Conservation (phyloP, 2,113 vertebrate genomes). For the Thunnus thynnus region DNA sequence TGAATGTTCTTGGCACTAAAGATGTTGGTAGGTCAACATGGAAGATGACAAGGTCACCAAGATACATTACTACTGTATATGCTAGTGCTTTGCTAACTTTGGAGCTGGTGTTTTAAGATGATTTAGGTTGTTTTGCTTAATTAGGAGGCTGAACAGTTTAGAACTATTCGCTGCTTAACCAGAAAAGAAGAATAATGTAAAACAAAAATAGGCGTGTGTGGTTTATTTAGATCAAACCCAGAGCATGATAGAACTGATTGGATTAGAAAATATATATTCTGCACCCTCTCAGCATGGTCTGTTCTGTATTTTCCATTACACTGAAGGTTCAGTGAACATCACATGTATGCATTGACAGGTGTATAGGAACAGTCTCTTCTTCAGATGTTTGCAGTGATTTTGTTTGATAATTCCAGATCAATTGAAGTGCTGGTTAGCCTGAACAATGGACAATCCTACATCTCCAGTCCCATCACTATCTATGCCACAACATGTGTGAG, state of each 20-base stretch:
- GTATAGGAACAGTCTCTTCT: conserved; percentile 42
- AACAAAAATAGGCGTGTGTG: no score
- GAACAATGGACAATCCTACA: conserved; percentile 90
- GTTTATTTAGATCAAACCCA: no score
- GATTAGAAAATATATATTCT: no score
- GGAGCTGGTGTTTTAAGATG: no score
- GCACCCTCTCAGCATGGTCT: no score
- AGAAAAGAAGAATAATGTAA: no score
- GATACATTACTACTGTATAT: not conserved
- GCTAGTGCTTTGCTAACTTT: no score
- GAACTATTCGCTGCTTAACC: no score
- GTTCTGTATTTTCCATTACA: no score
- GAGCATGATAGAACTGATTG: no score
- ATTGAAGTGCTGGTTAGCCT: conserved; percentile 93
- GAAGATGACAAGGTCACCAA: conserved; percentile 3
- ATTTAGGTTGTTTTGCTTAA: not conserved
- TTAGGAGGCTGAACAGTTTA: not conserved
- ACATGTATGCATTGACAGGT: not conserved
- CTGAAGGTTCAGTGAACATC: not conserved
- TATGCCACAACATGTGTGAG: conserved; percentile 94
- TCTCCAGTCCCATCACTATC: conserved; percentile 90
- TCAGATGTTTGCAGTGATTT: not conserved
- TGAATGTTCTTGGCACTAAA: conserved; percentile 5
- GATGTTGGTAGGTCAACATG: not conserved
- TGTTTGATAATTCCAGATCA: conserved; percentile 82